Base-by-base conservation (phyloP, 2,888 invertebrate genomes). In the Eupithecia subfuscata region DNA sequence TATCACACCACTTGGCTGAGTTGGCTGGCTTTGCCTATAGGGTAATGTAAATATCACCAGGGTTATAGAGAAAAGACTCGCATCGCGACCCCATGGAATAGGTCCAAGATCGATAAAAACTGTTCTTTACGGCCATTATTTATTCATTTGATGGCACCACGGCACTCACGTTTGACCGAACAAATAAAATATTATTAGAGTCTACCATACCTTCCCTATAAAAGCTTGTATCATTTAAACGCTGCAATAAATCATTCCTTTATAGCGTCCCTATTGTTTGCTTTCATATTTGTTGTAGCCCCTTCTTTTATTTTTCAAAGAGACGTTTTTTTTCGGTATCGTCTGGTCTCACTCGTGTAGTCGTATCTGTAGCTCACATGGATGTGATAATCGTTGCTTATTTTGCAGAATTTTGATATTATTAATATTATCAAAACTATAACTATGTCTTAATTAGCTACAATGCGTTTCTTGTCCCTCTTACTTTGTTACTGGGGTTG, bases 181-280 rank as follows among this genome's bases (percentile, higher is more conserved):
- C 43, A 72, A 72, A 65, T 56, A 73, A 52, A 56, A 67, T 71
- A 67, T 56, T 69, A 63, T 75, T 48, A 67, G 16, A 65, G 25
- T 56, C 40, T 67, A 65, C 60, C 76, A 74, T 70, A 73, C 69
- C 74, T 75, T 69, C 48, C 70, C 69, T 81, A 84, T 82, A 85
- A 82, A 83, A 81, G 22, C 80, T 84, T 83, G 82, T 84, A 86
- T 87, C 84, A 86, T 84, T 87, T 84, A 88, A 90, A 91, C 91
- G 89, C 84, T 80, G 84, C 84, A 80, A 92, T 93, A 93, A 91
- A 94, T 94, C 92, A 92, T 91, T 85, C 88, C 90, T 91, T 93
- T 90, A 92, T 92, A 84, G 82, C 75, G 78, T 71, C 88, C 89
- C 92, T 85, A 87, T 89, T 90, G 88, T 91, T 88, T 85, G 86